phyloP scores from a whole-genome alignment of 2,888 invertebrate genomes.

The Gari tellinella region DNA sequence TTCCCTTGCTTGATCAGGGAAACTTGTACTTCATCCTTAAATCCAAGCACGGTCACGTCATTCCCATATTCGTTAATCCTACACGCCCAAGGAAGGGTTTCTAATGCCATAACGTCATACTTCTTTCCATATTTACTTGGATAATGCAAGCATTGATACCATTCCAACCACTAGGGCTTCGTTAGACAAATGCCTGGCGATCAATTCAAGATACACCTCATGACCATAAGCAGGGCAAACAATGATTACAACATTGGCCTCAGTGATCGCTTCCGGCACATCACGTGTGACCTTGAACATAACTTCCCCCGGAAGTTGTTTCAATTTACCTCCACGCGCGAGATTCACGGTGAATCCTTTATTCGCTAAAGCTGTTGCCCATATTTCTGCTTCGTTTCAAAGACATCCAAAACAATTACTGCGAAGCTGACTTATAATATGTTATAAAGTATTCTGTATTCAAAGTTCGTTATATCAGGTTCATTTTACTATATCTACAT shows the following conservation, averaged over 20 bases:
- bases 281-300: conserved; percentile 37
- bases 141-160: conserved; percentile 57
- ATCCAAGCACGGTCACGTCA: conserved; percentile 59
- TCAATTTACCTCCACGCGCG: conserved; percentile 12
- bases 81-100: conserved; percentile 71
- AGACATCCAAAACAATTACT: conserved; percentile 62
- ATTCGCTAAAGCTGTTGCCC: conserved; percentile 46
- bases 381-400: conserved; percentile 69
- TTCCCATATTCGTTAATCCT: conserved; percentile 64
- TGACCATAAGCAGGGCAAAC: conserved; percentile 73
- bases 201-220: conserved; percentile 59
- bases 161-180: conserved; percentile 62
- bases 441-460: conserved; percentile 60
- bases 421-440: conserved; percentile 60
- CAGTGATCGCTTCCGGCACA: too few species aligned
- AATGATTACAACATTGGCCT: conserved; percentile 61
- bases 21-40: conserved; percentile 57
- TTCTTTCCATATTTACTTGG: conserved; percentile 43
- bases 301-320: conserved; percentile 17
- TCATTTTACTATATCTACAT: conserved; percentile 55
- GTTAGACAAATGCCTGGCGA: conserved; percentile 58
- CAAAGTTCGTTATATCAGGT: conserved; percentile 74
- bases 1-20: conserved; percentile 47
- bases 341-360: conserved; percentile 53
- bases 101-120: conserved; percentile 53